Percentiles rank a stretch among this genome's conserved stretches.
Conservation (phyloP, 1,140 invertebrate species). For the Magallana angulata region DNA sequence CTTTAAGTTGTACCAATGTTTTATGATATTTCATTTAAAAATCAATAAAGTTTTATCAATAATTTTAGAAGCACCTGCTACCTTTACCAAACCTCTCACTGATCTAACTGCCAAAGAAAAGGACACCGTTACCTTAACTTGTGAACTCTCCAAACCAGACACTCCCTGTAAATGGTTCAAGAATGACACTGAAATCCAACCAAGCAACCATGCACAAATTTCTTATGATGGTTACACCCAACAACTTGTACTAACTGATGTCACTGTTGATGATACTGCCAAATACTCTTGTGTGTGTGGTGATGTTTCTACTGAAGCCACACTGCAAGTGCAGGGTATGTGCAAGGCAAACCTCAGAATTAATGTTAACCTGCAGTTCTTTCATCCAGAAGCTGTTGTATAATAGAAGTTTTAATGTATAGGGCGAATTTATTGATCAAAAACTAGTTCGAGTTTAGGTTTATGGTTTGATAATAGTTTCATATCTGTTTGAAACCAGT, state of each 20-base stretch:
- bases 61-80: constrained; percentile 60
- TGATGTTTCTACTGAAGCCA: constrained; percentile 71
- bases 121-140: constrained; percentile 56
- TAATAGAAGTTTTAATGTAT: not conserved
- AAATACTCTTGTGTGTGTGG: constrained; percentile 73
- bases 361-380: not conserved
- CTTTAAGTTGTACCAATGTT: not conserved
- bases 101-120: constrained; percentile 59
- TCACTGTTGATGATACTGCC: constrained; percentile 70
- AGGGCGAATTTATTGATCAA: too few relatives aligned
- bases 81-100: constrained; percentile 65
- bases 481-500: too few relatives aligned
- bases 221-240: constrained; percentile 71
- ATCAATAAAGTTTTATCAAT: not conserved
- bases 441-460: too few relatives aligned
- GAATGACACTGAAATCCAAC: constrained; percentile 84
- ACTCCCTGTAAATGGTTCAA: constrained; percentile 87
- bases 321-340: constrained; percentile 74
- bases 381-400: not conserved
- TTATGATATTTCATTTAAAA: not conserved
- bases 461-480: too few relatives aligned
- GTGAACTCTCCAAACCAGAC: constrained; percentile 64
- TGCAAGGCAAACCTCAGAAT: not conserved
- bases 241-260: constrained; percentile 72
- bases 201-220: constrained; percentile 87